Evolutionary conservation across 2,797 vertebrate genomes (phyloP).

Genomic region (Lutjanus campechanus): DNA sequence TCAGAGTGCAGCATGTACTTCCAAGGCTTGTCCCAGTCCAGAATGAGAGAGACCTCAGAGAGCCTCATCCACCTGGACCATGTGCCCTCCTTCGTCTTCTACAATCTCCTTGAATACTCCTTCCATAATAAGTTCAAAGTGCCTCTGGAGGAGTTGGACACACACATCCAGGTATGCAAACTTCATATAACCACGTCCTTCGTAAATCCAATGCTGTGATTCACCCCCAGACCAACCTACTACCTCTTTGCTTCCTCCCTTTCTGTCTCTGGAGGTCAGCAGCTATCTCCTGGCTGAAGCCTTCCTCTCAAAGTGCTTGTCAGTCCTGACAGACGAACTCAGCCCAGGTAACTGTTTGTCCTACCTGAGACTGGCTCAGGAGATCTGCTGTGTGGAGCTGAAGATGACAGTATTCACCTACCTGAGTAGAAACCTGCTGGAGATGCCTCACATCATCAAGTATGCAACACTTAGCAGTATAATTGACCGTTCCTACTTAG

Average conservation of each 20-base stretch:
- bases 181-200: neutral
- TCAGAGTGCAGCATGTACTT: conserved; percentile 85
- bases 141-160: conserved; percentile 68
- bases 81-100: conserved; percentile 81
- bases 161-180: conserved; percentile 79
- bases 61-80: conserved; percentile 79
- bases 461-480: conserved; percentile 7
- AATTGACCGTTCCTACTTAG: too few relatives aligned
- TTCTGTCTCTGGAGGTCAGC: conserved; percentile 66
- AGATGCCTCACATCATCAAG: conserved; percentile 77
- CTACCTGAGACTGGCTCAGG: conserved; percentile 81
- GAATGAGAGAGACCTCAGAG: conserved; percentile 85
- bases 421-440: conserved; percentile 84
- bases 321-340: conserved; percentile 68
- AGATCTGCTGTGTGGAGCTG: conserved; percentile 83
- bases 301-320: conserved; percentile 82
- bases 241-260: neutral
- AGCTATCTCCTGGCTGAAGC: conserved; percentile 82
- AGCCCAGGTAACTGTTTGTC: conserved; percentile 77
- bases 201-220: neutral
- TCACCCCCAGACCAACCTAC: neutral
- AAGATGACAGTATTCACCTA: conserved; percentile 77
- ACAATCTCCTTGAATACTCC: conserved; percentile 83
- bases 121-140: conserved; percentile 79
- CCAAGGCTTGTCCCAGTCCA: conserved; percentile 82